These are phyloP conservation scores for Apamea sordens DNA, from an alignment of 2,888 invertebrate genomes.

Conservation along the genomic window DNA sequence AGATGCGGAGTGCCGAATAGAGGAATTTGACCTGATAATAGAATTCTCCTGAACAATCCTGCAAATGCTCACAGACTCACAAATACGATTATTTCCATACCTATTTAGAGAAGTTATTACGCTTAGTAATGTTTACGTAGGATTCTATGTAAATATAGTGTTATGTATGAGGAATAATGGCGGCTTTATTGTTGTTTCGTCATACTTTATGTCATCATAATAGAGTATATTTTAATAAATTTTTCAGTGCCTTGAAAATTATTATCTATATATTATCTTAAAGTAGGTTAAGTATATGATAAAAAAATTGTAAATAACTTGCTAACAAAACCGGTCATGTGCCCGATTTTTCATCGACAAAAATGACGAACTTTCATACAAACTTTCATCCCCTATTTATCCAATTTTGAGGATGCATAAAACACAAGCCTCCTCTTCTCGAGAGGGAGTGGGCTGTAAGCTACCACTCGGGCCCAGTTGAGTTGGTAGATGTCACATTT, in stretches of 20 bases:
- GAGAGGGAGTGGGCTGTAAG: no score
- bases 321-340: no score
- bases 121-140: constrained; percentile 22
- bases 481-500: no score
- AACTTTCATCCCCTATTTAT: neutral
- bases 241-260: neutral
- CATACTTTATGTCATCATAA: constrained; percentile 6
- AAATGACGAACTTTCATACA: neutral
- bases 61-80: constrained; percentile 27
- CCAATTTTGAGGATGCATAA: neutral
- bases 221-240: neutral
- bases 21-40: constrained; percentile 50
- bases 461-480: no score
- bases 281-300: neutral
- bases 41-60: constrained; percentile 41
- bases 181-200: neutral
- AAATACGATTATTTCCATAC: constrained; percentile 56
- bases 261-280: neutral
- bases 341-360: neutral
- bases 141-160: constrained; percentile 40
- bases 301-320: neutral
- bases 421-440: no score
- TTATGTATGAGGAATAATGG: constrained; percentile 19
- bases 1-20: constrained; percentile 11
- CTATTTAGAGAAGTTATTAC: constrained; percentile 41